phyloP scores from a whole-genome alignment of 2,888 invertebrate genomes.

The Antheraea assamensis region DNA sequence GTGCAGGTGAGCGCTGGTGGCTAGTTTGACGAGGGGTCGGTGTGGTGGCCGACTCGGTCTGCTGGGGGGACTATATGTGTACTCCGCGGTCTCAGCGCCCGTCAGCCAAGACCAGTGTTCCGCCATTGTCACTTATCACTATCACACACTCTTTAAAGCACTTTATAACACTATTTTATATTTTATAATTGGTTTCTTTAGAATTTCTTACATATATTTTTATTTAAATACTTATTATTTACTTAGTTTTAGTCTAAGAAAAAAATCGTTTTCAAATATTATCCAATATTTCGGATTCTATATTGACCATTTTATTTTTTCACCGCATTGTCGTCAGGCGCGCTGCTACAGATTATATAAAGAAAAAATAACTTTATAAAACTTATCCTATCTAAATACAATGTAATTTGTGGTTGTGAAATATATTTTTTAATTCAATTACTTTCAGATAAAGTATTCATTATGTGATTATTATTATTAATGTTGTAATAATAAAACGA shows the following conservation, averaged over 20 bases:
- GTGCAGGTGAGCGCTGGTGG: conserved; percentile 72
- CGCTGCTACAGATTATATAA: background rate
- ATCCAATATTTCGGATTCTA: no score
- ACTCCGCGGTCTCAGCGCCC: conserved; percentile 64
- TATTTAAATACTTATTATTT: background rate
- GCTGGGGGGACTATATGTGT: conserved; percentile 75
- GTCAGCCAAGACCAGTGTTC: conserved; percentile 79
- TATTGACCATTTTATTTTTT: background rate
- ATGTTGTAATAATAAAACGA: background rate
- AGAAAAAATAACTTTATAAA: no score
- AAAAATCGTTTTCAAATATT: background rate
- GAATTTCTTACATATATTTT: background rate
- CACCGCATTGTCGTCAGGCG: background rate
- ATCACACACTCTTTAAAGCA: background rate
- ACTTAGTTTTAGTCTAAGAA: no score
- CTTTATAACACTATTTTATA: background rate
- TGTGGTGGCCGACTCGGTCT: conserved; percentile 71
- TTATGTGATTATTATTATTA: no score
- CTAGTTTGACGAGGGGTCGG: conserved; percentile 72
- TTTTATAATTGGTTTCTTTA: background rate
- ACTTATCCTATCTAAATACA: no score
- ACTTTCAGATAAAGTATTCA: background rate
- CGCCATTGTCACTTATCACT: conserved; percentile 48
- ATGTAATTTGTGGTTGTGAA: no score
- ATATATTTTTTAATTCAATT: background rate